Percentiles rank a stretch among this genome's conserved stretches.
phyloP scores from a whole-genome alignment of 2,888 invertebrate species.

The Lasioglossum calceatum region DNA sequence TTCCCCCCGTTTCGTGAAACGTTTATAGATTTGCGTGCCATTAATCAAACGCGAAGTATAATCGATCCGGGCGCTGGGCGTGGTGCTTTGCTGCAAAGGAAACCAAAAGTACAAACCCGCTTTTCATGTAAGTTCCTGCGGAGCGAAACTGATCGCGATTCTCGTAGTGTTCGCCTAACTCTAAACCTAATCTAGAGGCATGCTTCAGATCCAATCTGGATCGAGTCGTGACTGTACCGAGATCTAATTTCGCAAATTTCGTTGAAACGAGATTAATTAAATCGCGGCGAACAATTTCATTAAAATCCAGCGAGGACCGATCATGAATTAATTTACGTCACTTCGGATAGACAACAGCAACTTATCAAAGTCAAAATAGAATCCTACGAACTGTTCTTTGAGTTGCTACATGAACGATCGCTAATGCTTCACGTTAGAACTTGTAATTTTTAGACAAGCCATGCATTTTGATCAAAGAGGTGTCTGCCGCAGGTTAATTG shows the following conservation, averaged over 20 bases:
- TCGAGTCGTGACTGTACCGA: background rate
- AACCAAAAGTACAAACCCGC: background rate
- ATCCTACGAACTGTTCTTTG: background rate
- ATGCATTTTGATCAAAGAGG: background rate
- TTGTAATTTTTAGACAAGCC: background rate
- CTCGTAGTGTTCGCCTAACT: background rate
- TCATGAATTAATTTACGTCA: background rate
- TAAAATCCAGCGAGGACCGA: background rate
- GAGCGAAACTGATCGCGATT: background rate
- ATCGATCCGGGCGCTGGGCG: conserved; percentile 57
- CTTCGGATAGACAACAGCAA: background rate
- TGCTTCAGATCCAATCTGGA: background rate
- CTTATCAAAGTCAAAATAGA: background rate
- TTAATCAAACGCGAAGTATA: conserved; percentile 54
- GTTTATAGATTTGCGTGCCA: conserved; percentile 46
- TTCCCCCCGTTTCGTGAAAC: conserved; percentile 32
- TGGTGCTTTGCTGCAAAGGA: conserved; percentile 23
- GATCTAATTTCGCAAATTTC: background rate
- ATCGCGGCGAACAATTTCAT: background rate
- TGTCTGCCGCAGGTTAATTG: background rate
- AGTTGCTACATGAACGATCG: background rate
- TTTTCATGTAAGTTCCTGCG: background rate
- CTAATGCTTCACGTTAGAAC: background rate
- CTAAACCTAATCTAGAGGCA: background rate
- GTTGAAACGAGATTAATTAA: background rate